Percentiles rank a stretch among this genome's conserved stretches.
phyloP scores from a whole-genome alignment of 2,113 vertebrate species.

The Pelmatolapia mariae region DNA sequence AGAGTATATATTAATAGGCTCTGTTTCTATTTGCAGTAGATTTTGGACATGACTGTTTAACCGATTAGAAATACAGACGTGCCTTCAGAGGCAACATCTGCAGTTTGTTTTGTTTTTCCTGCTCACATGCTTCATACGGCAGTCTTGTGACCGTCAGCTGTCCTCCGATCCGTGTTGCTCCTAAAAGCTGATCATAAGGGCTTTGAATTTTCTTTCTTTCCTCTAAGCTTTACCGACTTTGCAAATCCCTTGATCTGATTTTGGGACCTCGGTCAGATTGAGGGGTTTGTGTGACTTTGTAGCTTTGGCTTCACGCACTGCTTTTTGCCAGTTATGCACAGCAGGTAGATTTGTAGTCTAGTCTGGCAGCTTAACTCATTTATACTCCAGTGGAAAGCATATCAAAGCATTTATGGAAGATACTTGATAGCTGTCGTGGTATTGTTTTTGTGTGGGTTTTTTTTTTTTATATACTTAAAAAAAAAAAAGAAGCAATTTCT shows the following conservation, averaged over 20 bases:
- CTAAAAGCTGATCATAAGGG: constrained; percentile 25
- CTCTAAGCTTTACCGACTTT: not conserved
- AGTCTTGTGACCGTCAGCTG: not conserved
- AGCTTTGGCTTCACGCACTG: constrained; percentile 13
- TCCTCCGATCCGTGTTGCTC: not conserved
- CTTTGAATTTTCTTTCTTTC: not conserved
- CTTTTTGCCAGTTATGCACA: constrained; percentile 26
- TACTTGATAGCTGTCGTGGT: constrained; percentile 32
- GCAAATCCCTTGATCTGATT: not conserved
- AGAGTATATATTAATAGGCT: constrained; percentile 13
- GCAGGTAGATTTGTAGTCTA: constrained; percentile 41
- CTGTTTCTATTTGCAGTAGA: not conserved
- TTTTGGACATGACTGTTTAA: not conserved
- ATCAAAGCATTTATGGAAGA: constrained; percentile 33
- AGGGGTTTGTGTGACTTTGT: not conserved
- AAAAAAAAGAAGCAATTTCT: not conserved
- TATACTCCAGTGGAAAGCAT: constrained; percentile 27
- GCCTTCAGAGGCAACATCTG: not conserved
- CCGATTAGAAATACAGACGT: not conserved
- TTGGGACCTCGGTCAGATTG: not conserved
- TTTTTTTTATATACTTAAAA: not conserved
- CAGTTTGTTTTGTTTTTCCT: not conserved
- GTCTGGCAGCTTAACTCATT: constrained; percentile 39
- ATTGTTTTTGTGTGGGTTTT: not conserved
- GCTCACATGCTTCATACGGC: not conserved